Conservation (phyloP, 2,888 invertebrate genomes). For the Ametastegia equiseti region DNA sequence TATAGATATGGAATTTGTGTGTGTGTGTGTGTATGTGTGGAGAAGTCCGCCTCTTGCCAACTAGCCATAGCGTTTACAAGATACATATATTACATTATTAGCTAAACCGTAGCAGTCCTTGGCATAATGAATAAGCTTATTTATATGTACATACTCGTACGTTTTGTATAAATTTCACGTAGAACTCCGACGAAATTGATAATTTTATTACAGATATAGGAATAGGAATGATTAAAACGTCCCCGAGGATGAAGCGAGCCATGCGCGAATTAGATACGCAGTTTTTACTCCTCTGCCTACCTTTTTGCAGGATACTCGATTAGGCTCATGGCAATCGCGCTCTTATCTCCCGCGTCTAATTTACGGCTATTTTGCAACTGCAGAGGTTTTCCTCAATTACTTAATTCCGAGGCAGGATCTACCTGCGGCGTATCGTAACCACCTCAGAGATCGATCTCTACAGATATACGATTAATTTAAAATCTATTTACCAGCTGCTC, state of each 20-base stretch:
- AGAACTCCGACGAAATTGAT: neutral
- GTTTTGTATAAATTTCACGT: neutral
- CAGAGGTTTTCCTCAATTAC: neutral
- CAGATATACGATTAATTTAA: neutral
- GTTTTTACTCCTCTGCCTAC: no score
- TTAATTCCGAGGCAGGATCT: neutral
- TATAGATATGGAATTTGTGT: no score
- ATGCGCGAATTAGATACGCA: neutral
- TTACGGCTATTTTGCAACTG: neutral
- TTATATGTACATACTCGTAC: neutral
- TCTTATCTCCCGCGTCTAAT: neutral
- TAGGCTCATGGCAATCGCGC: constrained; percentile 33
- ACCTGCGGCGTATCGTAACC: neutral
- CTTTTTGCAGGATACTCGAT: constrained; percentile 29
- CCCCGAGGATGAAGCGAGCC: neutral
- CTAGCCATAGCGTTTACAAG: neutral
- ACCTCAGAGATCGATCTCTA: neutral
- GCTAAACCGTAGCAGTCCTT: constrained; percentile 7
- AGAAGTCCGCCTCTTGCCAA: neutral
- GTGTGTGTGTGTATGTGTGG: neutral
- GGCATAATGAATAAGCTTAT: neutral
- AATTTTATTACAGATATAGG: neutral
- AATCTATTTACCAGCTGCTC: neutral
- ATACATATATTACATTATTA: constrained; percentile 2
- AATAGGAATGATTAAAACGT: neutral